phyloP scores from a whole-genome alignment of 1,140 invertebrate species.

The Ostrea edulis region DNA sequence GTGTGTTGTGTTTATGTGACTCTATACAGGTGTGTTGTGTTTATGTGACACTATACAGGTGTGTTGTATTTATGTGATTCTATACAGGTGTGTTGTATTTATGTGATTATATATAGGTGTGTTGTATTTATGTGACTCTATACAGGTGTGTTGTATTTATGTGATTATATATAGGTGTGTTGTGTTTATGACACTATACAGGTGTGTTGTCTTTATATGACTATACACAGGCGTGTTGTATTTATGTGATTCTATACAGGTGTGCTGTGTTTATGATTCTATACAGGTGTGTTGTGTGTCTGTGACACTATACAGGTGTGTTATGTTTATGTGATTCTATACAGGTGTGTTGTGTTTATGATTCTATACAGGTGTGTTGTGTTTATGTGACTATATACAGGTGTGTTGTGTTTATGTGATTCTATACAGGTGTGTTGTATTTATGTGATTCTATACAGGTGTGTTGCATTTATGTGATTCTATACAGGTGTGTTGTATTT shows the following conservation, averaged over 20 bases:
- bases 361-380: too few relatives aligned
- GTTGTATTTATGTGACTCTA: neutral
- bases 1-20: too few relatives aligned
- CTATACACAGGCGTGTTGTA: too few relatives aligned
- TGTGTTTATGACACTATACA: neutral
- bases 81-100: neutral
- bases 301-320: neutral
- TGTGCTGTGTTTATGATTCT: slow-evolving; percentile 70
- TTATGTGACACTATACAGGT: too few relatives aligned
- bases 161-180: neutral
- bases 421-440: neutral
- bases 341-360: neutral
- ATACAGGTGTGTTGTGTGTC: too few relatives aligned
- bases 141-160: too few relatives aligned
- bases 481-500: neutral
- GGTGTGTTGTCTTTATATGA: neutral
- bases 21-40: neutral
- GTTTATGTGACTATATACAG: neutral
- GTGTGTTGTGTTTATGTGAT: neutral
- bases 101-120: neutral
- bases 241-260: neutral
- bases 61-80: too few relatives aligned
- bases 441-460: too few relatives aligned
- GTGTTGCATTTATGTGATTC: too few relatives aligned
- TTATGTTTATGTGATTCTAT: neutral